Evolutionary conservation across 2,888 invertebrate species (phyloP), one percentile per base, ranked within the genome.

Genomic region (Drosophila peninsularis): DNA sequence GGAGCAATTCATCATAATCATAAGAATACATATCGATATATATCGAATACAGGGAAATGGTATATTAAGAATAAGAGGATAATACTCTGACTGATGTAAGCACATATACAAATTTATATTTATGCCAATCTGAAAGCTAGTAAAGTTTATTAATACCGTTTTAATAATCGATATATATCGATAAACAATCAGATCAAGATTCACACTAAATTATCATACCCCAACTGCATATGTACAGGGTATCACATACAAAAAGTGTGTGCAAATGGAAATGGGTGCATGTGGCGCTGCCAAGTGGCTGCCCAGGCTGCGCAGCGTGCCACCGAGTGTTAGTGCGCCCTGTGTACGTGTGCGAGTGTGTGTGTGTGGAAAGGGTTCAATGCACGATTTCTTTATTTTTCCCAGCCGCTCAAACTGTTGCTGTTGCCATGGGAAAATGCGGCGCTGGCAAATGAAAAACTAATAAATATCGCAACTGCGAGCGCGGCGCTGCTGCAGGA

Each of bases 311-410:
- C 55, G 11, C 44, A 44, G 44, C 55, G 44, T 55, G 54, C 54
- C 30, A 32, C 54, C 42, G 34, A 44, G 27, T 42, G 44, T 44
- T 41, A 21, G 42, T 21, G 54, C 21, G 14, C 19, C 32, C 37
- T 37, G 45, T n/a, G 45, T 45, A 11, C 13, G 39, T 57, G 55
- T 56, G 45, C 52, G 71, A 50, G 63, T 64, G 55, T 37, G 67
- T 66, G 66, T 56, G 58, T 61, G 65, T 70, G 70, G 45, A 80
- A 83, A 82, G 88, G 88, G 89, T 90, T 89, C 88, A 89, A 66
- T 75, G 89, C 71, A 83, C 88, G 88, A 87, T 89, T 89, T 89
- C 64, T 75, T 78, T 53, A 37, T 60, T 72, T 78, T 57, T 52
- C 56, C 55, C 58, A 57, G 45, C 54, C 27, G 44, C 30, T 53